Conservation (phyloP, 2,113 vertebrate species). For the Sturnira hondurensis region DNA sequence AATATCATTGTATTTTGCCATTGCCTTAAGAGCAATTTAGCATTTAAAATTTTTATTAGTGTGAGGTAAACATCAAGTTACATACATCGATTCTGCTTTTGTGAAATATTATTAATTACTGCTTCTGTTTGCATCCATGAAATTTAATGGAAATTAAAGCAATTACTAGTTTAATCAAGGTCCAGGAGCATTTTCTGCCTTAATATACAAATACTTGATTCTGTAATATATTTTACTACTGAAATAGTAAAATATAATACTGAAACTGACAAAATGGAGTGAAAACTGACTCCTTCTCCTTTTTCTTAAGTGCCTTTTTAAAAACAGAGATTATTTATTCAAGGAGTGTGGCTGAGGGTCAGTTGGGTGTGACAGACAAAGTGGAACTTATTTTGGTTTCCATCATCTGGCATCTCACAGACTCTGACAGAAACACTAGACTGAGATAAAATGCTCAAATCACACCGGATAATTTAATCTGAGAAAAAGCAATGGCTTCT, state of each 20-base stretch:
- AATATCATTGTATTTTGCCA: neutral
- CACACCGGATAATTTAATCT: conserved; percentile 38
- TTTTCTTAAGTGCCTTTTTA: conserved; percentile 46
- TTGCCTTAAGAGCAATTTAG: neutral
- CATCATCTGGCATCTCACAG: neutral
- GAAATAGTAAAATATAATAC: too few relatives aligned
- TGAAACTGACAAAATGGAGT: conserved; percentile 52
- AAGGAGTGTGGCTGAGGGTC: neutral
- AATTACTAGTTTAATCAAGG: neutral
- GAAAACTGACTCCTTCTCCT: conserved; percentile 39
- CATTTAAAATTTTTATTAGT: neutral
- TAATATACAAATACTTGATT: conserved; percentile 2
- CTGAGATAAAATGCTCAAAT: conserved; percentile 62
- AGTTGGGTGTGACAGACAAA: neutral
- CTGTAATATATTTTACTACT: neutral
- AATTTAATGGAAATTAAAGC: neutral
- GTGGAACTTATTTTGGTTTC: neutral
- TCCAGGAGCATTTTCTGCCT: neutral
- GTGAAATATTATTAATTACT: neutral
- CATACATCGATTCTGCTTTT: neutral
- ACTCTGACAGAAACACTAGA: neutral
- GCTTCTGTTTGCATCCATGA: neutral
- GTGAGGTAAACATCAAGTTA: neutral
- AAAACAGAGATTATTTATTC: conserved; percentile 57
- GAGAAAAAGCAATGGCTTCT: neutral